phyloP scores from a whole-genome alignment of 2,888 invertebrate genomes.

The Masnerella sp. region DNA sequence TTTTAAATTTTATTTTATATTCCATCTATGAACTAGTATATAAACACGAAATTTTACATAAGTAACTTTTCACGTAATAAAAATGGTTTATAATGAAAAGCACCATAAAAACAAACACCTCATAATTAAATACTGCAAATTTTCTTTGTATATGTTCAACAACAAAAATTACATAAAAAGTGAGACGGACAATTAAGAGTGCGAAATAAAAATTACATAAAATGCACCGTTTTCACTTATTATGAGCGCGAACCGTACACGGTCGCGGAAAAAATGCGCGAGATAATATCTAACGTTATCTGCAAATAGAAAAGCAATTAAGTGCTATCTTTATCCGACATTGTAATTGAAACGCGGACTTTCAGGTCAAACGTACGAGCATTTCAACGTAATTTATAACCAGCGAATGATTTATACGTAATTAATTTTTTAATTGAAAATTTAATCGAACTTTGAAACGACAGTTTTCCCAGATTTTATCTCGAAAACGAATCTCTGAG shows the following conservation, averaged over 20 bases:
- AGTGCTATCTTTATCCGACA: slow-evolving; percentile 3
- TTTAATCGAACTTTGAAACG: not conserved
- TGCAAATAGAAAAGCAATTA: slow-evolving; percentile 23
- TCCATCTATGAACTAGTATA: no score
- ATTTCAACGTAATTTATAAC: slow-evolving; percentile 1
- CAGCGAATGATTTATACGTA: slow-evolving; percentile 20
- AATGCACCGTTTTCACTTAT: slow-evolving; percentile 9
- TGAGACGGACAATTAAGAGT: not conserved
- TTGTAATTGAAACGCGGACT: slow-evolving; percentile 23
- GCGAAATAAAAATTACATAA: slow-evolving; percentile 14
- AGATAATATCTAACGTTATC: slow-evolving; percentile 24
- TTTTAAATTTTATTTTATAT: no score
- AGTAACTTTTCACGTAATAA: no score
- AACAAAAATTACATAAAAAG: not conserved
- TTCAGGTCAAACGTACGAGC: slow-evolving; percentile 28
- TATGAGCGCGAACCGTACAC: not conserved
- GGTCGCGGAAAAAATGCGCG: slow-evolving; percentile 2
- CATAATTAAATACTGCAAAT: no score
- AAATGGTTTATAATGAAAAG: no score
- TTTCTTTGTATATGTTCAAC: no score
- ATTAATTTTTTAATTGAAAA: slow-evolving; percentile 12
- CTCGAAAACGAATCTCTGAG: no score
- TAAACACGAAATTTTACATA: no score
- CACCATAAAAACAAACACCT: no score
- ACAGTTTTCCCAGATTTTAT: not conserved